Evolutionary conservation across 2,797 vertebrate species (phyloP), one percentile per base, ranked within the genome.

Genomic region (Brachyalestes nurse): DNA sequence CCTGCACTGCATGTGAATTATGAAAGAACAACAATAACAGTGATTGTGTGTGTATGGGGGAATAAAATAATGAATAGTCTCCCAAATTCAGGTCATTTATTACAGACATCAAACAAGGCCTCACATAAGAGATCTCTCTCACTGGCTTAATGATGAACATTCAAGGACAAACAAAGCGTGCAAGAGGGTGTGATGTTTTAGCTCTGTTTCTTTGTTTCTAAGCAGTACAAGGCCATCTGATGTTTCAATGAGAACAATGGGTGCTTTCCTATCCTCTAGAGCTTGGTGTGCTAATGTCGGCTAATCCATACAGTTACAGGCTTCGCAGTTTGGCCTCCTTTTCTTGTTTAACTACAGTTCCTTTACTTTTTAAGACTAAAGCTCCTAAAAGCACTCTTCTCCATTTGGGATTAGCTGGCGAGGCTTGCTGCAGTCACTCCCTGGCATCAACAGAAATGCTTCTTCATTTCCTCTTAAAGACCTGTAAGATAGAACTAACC

Each of bases 81-180:
- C 90, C 90, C 85, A 91, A 89, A 92, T 90, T 90, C 88, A 88
- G 89, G 88, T 88, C 90, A 90, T 85, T 87, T 89, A 90, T 92
- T 87, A 89, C 79, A 88, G 91, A 92, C 93, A 93, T 94, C 91
- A 93, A 93, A 93, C 87, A 69, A 53, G 1, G 79, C 84, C 64
- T 84, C 85, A 86, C 80, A 86, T 89, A 91, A 92, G 91, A 87
- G 89, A 89, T 89, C 89, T 89, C 86, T 92, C 83, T 88, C 85
- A 83, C 79, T 83, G 47, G 91, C 83, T 84, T 88, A 88, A 89
- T 90, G 91, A 92, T 91, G 92, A 93, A 91, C 86, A 91, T 87
- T 91, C 91, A 92, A 93, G 91, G 90, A 93, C 92, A 92, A 91
- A 92, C 91, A 93, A 88, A 66, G n/a, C 55, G 28, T 10, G 13